These are phyloP conservation scores for Argyresthia albistria DNA, from an alignment of 2,888 invertebrate genomes.

Conservation along the genomic window DNA sequence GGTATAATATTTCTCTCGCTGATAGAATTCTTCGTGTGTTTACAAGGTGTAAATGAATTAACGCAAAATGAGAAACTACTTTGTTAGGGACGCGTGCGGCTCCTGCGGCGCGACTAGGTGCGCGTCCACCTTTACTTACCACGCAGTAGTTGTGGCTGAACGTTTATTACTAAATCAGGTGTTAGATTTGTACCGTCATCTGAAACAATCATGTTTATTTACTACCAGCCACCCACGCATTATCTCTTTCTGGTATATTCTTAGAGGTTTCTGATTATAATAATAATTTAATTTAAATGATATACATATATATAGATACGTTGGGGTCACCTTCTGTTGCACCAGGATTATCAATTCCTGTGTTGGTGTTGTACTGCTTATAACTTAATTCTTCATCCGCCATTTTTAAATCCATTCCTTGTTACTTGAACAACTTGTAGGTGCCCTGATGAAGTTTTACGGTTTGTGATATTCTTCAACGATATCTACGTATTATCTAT, in stretches of 20 bases:
- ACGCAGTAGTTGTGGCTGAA: slow-evolving; percentile 36
- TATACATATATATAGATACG: no score
- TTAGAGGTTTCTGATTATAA: background rate
- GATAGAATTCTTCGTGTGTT: no score
- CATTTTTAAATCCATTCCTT: slow-evolving; percentile 14
- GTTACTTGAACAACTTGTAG: background rate
- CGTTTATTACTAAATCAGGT: slow-evolving; percentile 50
- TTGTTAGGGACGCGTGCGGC: no score
- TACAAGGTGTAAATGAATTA: no score
- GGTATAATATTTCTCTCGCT: no score
- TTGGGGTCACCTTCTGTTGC: slow-evolving; percentile 35
- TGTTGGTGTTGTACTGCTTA: background rate
- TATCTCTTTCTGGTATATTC: background rate
- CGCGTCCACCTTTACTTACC: background rate
- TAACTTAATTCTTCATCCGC: slow-evolving; percentile 10
- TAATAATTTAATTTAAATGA: no score
- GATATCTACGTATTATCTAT: no score
- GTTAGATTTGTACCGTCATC: slow-evolving; percentile 35
- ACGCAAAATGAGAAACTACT: no score
- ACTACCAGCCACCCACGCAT: background rate
- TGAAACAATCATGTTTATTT: slow-evolving; percentile 20
- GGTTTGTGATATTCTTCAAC: no score
- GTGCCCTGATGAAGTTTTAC: no score
- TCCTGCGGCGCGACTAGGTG: no score
- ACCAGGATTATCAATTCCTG: slow-evolving; percentile 36